Conservation (phyloP, 2,888 invertebrate genomes). For the Panorpa germanica region DNA sequence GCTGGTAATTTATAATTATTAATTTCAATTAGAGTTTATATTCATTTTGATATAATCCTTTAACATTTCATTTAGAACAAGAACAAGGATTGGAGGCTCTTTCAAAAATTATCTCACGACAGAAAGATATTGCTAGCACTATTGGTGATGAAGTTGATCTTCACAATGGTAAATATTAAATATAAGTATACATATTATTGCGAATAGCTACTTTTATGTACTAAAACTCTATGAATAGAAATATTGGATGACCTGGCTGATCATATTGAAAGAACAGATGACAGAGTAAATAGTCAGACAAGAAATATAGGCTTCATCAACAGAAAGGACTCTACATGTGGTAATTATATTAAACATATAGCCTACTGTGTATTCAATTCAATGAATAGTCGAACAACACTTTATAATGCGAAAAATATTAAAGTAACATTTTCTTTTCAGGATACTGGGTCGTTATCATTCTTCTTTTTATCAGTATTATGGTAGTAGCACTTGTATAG, state of each 20-base stretch:
- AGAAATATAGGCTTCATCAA: slow-evolving; percentile 41
- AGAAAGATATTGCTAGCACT: slow-evolving; percentile 54
- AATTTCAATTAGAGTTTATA: slow-evolving; percentile 8
- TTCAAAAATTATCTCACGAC: slow-evolving; percentile 52
- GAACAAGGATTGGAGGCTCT: slow-evolving; percentile 56
- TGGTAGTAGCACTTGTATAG: slow-evolving; percentile 32
- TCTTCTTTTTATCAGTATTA: slow-evolving; percentile 43
- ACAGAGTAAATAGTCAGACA: slow-evolving; percentile 46
- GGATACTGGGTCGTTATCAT: slow-evolving; percentile 56
- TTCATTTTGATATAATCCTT: slow-evolving; percentile 1
- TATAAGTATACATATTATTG: slow-evolving; percentile 5
- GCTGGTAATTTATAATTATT: slow-evolving; percentile 23
- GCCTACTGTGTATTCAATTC: too few relatives aligned
- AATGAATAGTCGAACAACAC: too few relatives aligned
- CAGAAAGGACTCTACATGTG: slow-evolving; percentile 49
- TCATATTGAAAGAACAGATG: slow-evolving; percentile 49
- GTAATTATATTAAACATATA: slow-evolving; percentile 26
- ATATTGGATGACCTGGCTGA: slow-evolving; percentile 57
- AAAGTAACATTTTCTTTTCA: slow-evolving; percentile 17
- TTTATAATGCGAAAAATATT: slow-evolving; percentile 6
- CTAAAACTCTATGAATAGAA: slow-evolving; percentile 26
- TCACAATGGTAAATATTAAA: slow-evolving; percentile 44
- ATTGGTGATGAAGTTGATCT: slow-evolving; percentile 57
- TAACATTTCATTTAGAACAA: slow-evolving; percentile 36
- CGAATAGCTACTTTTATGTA: slow-evolving; percentile 7